Conservation (phyloP, 1,140 invertebrate species). For the Magallana angulata region DNA sequence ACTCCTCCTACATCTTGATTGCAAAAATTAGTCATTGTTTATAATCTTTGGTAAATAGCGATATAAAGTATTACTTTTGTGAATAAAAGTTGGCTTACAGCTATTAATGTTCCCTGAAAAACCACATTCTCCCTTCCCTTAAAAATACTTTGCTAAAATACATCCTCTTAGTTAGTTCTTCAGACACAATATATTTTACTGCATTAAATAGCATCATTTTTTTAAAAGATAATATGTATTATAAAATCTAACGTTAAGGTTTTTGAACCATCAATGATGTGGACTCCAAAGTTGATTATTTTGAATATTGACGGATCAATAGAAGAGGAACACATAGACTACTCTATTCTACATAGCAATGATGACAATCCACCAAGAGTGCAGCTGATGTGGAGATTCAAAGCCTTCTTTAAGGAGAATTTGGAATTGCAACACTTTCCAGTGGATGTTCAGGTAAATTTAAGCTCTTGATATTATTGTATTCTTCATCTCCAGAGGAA, state of each 20-base stretch:
- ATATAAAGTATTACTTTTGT: no score
- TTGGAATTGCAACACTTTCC: conserved; percentile 76
- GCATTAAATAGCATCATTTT: not conserved
- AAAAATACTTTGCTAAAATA: no score
- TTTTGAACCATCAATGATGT: conserved; percentile 52
- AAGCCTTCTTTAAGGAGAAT: conserved; percentile 72
- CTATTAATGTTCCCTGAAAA: no score
- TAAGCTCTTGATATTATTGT: not conserved
- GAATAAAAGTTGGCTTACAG: no score
- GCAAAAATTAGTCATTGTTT: no score
- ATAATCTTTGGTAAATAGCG: no score
- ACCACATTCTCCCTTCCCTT: no score
- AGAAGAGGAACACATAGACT: conserved; percentile 57
- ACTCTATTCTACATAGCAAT: conserved; percentile 60
- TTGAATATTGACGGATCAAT: conserved; percentile 67
- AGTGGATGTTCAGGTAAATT: conserved; percentile 74
- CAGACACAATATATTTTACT: no score
- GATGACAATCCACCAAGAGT: conserved; percentile 67
- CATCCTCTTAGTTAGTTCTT: no score
- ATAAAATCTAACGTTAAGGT: not conserved
- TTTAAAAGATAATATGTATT: conserved; percentile 25
- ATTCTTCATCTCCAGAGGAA: not conserved
- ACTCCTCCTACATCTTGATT: no score
- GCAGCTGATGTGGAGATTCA: conserved; percentile 68
- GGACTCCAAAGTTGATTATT: conserved; percentile 68